Evolutionary conservation across 2,113 vertebrate species (phyloP).

Genomic region (Stigmatopora argus): DNA sequence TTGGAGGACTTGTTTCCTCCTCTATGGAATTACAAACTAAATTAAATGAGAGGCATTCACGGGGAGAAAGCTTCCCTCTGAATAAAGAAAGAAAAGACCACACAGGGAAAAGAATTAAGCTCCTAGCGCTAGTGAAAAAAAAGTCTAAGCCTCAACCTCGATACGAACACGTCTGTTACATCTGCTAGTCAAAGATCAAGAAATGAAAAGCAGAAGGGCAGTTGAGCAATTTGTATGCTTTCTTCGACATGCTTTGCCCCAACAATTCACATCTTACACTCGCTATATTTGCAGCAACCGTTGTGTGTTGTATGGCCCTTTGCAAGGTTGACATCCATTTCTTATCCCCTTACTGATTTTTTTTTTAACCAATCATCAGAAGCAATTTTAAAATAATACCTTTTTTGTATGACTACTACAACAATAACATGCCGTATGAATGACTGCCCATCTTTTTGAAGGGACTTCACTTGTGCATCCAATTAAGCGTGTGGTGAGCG

Average conservation of each 20-base stretch:
- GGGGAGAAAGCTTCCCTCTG: neutral
- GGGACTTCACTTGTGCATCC: neutral
- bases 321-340: neutral
- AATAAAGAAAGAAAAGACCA: conserved; percentile 6
- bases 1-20: neutral
- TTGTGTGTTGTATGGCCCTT: neutral
- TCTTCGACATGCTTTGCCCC: neutral
- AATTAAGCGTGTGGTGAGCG: neutral
- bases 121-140: conserved; percentile 21
- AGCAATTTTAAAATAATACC: neutral
- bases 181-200: conserved; percentile 35
- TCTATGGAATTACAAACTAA: neutral
- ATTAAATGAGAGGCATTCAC: neutral
- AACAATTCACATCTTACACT: neutral
- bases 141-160: conserved; percentile 29
- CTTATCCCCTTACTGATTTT: too few relatives aligned
- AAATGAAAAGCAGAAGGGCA: conserved; percentile 53
- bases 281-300: neutral
- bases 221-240: conserved; percentile 1
- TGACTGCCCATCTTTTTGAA: neutral
- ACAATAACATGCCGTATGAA: neutral
- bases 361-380: neutral
- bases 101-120: conserved; percentile 16
- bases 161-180: conserved; percentile 34
- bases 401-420: neutral